Conservation (phyloP, 53 echinoderm and acorn worm genomes). For the Crossaster papposus region DNA sequence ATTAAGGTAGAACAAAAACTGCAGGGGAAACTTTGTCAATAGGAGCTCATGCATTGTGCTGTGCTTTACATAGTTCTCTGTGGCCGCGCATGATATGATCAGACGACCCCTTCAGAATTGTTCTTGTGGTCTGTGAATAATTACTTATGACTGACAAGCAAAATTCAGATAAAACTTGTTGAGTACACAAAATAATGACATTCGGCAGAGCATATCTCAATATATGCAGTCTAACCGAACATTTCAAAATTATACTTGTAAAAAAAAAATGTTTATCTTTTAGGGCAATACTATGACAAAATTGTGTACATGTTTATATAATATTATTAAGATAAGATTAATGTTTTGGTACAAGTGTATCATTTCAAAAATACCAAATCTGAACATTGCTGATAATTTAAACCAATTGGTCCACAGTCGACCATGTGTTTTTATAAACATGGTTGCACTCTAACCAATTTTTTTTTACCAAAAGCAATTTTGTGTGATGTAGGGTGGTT, state of each 20-base stretch:
- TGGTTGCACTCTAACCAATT: background rate
- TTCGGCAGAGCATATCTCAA: background rate
- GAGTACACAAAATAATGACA: background rate
- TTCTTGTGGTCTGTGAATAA: too few species aligned
- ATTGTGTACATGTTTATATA: conserved; percentile 45
- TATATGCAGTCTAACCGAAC: conserved; percentile 3
- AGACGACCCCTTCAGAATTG: too few species aligned
- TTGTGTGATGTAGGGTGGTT: conserved; percentile 11
- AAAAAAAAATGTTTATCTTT: background rate
- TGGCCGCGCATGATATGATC: too few species aligned
- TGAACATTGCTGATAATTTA: background rate
- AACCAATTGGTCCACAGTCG: background rate
- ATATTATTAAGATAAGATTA: conserved; percentile 4
- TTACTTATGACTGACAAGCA: too few species aligned
- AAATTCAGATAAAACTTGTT: too few species aligned
- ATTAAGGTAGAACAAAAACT: too few species aligned
- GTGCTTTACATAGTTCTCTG: too few species aligned
- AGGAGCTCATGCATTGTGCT: too few species aligned
- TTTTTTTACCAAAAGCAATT: background rate
- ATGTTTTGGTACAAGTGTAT: conserved; percentile 19
- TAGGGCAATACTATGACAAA: conserved; percentile 40
- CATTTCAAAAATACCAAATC: background rate
- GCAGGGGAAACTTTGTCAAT: too few species aligned
- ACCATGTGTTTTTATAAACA: conserved; percentile 20
- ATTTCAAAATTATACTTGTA: conserved; percentile 5